phyloP scores from a whole-genome alignment of 2,888 invertebrate genomes.

The Digitonthophagus gazella region DNA sequence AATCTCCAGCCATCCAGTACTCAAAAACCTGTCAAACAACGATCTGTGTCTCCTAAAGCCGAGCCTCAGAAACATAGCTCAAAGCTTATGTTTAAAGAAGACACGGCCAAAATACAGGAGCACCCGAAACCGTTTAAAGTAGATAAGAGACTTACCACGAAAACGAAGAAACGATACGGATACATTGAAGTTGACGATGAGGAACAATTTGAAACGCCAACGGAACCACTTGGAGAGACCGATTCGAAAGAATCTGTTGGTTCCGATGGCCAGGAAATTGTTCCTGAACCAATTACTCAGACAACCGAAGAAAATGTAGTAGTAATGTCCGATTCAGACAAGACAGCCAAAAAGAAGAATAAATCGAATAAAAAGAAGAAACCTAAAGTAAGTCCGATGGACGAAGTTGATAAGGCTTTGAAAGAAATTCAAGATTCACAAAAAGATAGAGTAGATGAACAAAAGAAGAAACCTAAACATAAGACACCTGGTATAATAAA shows the following conservation, averaged over 20 bases:
- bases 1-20: conserved; percentile 60
- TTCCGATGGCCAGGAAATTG: conserved; percentile 33
- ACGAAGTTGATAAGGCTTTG: conserved; percentile 53
- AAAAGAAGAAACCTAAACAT: conserved; percentile 21
- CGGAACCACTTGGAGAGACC: conserved; percentile 45
- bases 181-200: conserved; percentile 36
- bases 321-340: conserved; percentile 35
- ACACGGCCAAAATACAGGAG: conserved; percentile 30
- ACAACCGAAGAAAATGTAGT: background rate
- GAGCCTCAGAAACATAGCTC: conserved; percentile 40
- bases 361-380: conserved; percentile 36
- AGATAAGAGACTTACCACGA: conserved; percentile 39
- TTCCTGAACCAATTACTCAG: conserved; percentile 16
- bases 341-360: conserved; percentile 37
- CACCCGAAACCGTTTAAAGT: conserved; percentile 35
- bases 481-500: too few species aligned
- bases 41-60: conserved; percentile 41
- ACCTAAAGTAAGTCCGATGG: conserved; percentile 38
- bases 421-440: conserved; percentile 45
- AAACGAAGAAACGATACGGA: conserved; percentile 43
- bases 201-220: conserved; percentile 32
- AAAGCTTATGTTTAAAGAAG: conserved; percentile 38
- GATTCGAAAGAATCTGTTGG: conserved; percentile 37
- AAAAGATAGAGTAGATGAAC: conserved; percentile 3
- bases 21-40: conserved; percentile 38